Conservation (phyloP, 2,888 invertebrate species). For the Caenorhabditis becei region DNA sequence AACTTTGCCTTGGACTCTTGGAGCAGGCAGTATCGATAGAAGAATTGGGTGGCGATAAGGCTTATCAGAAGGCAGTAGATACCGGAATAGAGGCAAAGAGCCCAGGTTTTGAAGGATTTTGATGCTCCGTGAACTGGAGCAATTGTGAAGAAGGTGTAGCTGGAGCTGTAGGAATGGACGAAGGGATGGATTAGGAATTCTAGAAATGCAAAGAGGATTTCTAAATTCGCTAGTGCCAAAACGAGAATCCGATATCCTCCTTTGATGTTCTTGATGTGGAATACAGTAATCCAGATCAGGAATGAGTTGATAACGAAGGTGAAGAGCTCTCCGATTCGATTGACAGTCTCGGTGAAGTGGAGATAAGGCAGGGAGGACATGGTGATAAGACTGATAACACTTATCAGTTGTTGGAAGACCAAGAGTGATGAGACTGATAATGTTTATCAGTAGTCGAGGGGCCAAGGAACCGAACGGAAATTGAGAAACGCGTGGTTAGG, state of each 20-base stretch:
- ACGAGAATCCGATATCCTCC: neutral
- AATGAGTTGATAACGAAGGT: neutral
- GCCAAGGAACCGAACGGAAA: too few species aligned
- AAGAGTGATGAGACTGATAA: too few species aligned
- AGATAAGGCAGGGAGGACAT: neutral
- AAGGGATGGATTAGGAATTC: neutral
- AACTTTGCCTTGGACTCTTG: neutral
- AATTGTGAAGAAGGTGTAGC: neutral
- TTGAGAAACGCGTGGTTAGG: too few species aligned
- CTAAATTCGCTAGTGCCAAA: neutral
- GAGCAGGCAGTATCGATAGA: neutral
- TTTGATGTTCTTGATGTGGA: neutral
- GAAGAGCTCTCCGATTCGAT: neutral
- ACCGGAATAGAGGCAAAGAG: neutral
- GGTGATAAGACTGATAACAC: too few species aligned
- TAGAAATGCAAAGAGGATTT: neutral
- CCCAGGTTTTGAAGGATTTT: neutral
- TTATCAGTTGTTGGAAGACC: too few species aligned
- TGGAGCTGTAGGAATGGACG: neutral
- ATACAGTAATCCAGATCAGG: neutral
- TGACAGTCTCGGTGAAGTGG: neutral
- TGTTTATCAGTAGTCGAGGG: too few species aligned
- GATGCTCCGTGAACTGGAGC: neutral
- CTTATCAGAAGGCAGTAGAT: neutral
- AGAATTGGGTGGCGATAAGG: neutral